Percentiles rank a stretch among this genome's conserved stretches.
These are phyloP conservation scores for Schizopygopsis pylzovi DNA, from an alignment of 2,797 vertebrate species.

Conservation along the genomic window DNA sequence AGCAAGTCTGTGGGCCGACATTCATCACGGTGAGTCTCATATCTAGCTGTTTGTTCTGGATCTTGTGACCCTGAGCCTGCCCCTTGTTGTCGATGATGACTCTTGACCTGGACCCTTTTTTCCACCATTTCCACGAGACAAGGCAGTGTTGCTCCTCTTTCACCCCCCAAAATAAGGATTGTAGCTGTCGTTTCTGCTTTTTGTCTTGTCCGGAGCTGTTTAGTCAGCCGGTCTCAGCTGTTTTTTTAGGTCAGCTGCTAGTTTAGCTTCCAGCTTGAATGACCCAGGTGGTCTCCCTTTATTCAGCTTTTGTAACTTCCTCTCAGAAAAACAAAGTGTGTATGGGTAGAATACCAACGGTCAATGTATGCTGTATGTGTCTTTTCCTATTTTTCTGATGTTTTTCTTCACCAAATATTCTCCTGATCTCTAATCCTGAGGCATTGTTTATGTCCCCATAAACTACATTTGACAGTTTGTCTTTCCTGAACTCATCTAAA, in stretches of 20 bases:
- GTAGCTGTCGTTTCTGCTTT: not conserved
- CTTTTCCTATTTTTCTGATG: conserved; percentile 18
- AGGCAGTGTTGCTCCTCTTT: not conserved
- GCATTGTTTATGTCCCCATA: conserved; percentile 24
- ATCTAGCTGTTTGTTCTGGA: not conserved
- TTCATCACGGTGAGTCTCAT: conserved; percentile 55
- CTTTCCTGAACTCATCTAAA: conserved; percentile 10
- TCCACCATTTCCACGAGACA: conserved; percentile 16
- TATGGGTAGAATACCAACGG: not conserved
- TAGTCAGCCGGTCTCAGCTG: not conserved
- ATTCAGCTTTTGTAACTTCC: conserved; percentile 17
- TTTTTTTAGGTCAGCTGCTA: not conserved
- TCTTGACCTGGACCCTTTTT: conserved; percentile 19
- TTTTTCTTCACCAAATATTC: conserved; percentile 23
- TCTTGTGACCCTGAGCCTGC: conserved; percentile 9
- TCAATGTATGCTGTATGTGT: conserved; percentile 20
- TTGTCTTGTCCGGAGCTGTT: not conserved
- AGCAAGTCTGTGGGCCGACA: conserved; percentile 64
- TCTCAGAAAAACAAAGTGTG: not conserved
- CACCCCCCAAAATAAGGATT: not conserved
- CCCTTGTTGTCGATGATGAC: conserved; percentile 26
- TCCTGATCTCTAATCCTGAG: conserved; percentile 2
- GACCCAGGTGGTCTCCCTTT: not conserved
- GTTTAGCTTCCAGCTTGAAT: not conserved
- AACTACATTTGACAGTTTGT: not conserved